Evolutionary conservation across 2,888 invertebrate species (phyloP).

Genomic region (Chorisops tibialis): DNA sequence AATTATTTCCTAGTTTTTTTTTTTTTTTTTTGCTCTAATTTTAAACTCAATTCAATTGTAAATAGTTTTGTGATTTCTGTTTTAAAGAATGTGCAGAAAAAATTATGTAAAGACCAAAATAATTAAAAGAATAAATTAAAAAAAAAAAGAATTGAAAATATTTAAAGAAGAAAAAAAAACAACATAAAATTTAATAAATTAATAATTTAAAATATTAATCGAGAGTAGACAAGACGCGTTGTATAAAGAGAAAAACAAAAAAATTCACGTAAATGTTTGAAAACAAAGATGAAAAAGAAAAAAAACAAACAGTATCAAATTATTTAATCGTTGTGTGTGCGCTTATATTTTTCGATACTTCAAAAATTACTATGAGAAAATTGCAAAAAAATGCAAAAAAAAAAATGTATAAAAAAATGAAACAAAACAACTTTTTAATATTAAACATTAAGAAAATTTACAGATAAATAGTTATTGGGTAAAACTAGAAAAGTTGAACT

Average conservation of each 20-base stretch:
- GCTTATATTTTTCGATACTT: constrained; percentile 34
- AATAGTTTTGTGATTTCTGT: constrained; percentile 7
- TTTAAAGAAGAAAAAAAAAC: not conserved
- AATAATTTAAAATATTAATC: not conserved
- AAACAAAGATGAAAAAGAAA: constrained; percentile 10
- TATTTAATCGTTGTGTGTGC: constrained; percentile 34
- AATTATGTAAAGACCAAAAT: constrained; percentile 5
- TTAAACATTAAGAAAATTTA: constrained; percentile 13
- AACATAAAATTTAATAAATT: not conserved
- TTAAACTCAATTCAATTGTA: constrained; percentile 4
- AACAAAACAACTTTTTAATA: constrained; percentile 20
- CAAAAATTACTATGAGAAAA: constrained; percentile 22
- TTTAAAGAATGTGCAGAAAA: not conserved
- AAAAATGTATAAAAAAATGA: constrained; percentile 1
- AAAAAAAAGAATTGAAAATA: constrained; percentile 4
- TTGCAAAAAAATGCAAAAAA: not conserved
- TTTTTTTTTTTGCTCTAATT: not conserved
- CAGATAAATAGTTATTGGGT: too few relatives aligned
- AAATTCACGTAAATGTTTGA: not conserved
- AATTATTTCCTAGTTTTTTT: constrained; percentile 7
- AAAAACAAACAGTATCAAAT: not conserved
- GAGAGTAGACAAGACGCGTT: not conserved
- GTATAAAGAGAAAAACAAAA: not conserved
- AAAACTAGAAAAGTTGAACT: too few relatives aligned
- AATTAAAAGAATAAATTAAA: constrained; percentile 26